A percentile compares a stretch with the other conserved stretches of the same genome.
Evolutionary conservation across 2,888 invertebrate species (phyloP).

Genomic region (Petrolisthes cinctipes): DNA sequence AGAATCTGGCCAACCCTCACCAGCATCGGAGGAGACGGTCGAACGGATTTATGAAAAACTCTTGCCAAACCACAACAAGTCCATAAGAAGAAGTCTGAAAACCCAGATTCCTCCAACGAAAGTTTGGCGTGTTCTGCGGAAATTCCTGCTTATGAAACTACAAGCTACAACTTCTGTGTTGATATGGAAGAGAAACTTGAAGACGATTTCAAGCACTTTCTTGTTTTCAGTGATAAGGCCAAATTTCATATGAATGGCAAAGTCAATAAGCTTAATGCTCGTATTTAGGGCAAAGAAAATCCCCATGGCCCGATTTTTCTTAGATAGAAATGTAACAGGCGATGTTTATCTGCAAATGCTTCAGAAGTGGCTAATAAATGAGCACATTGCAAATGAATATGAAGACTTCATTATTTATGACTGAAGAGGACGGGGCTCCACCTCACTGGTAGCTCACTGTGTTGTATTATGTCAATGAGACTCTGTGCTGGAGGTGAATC

Average conservation of each 20-base stretch:
- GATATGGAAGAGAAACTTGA: slow-evolving; percentile 39
- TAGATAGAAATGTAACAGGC: slow-evolving; percentile 42
- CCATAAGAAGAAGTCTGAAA: neutral
- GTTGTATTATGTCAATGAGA: slow-evolving; percentile 33
- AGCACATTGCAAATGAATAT: slow-evolving; percentile 33
- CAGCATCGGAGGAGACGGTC: slow-evolving; percentile 10
- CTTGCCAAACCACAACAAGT: slow-evolving; percentile 9
- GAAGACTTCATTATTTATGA: slow-evolving; percentile 27
- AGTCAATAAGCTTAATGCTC: slow-evolving; percentile 23
- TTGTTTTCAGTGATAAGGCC: slow-evolving; percentile 35
- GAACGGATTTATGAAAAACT: slow-evolving; percentile 5
- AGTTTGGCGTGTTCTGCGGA: slow-evolving; percentile 18
- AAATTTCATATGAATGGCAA: slow-evolving; percentile 31
- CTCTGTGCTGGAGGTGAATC: slow-evolving; percentile 33
- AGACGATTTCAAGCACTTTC: slow-evolving; percentile 20
- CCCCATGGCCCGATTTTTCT: slow-evolving; percentile 58
- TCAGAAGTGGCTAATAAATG: slow-evolving; percentile 30
- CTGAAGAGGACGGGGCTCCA: slow-evolving; percentile 27
- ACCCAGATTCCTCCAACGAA: slow-evolving; percentile 27
- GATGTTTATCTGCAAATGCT: slow-evolving; percentile 55
- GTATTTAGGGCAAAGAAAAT: slow-evolving; percentile 17
- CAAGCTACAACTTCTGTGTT: slow-evolving; percentile 35
- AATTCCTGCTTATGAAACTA: slow-evolving; percentile 33
- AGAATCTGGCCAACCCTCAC: slow-evolving; percentile 20
- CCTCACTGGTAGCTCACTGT: slow-evolving; percentile 40